Percentiles rank a stretch among this genome's conserved stretches.
Conservation (phyloP, 2,113 vertebrate genomes). For the Helogale parvula region DNA sequence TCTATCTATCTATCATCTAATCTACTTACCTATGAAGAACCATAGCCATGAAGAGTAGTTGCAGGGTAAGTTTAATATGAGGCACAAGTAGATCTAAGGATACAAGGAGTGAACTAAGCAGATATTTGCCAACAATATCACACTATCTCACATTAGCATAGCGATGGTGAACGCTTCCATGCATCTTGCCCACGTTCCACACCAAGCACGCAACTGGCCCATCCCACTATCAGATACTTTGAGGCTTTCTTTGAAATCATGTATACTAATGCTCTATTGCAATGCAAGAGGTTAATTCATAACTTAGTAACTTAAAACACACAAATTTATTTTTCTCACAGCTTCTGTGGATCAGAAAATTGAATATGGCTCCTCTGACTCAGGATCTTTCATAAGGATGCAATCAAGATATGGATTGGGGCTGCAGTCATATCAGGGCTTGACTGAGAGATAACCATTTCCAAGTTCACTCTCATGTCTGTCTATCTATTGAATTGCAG, state of each 20-base stretch:
- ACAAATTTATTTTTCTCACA: background rate
- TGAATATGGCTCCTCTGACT: background rate
- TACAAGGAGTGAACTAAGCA: background rate
- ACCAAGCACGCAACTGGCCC: background rate
- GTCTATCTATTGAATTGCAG: background rate
- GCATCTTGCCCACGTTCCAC: background rate
- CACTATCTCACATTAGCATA: background rate
- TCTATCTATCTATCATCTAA: background rate
- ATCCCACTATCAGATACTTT: background rate
- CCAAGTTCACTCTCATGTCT: background rate
- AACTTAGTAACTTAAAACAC: background rate
- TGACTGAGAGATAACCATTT: background rate
- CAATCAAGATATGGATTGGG: background rate
- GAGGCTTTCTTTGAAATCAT: background rate
- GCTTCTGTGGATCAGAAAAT: background rate
- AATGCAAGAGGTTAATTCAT: background rate
- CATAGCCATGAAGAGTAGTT: background rate
- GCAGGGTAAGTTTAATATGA: background rate
- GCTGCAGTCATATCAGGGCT: background rate
- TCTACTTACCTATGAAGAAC: background rate
- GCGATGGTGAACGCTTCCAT: too few species aligned
- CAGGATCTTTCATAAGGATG: background rate
- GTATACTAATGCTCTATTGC: background rate
- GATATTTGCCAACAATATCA: background rate
- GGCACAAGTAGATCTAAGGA: background rate